phyloP scores from a whole-genome alignment of 1,140 invertebrate genomes.

The Teleopsis dalmanni region DNA sequence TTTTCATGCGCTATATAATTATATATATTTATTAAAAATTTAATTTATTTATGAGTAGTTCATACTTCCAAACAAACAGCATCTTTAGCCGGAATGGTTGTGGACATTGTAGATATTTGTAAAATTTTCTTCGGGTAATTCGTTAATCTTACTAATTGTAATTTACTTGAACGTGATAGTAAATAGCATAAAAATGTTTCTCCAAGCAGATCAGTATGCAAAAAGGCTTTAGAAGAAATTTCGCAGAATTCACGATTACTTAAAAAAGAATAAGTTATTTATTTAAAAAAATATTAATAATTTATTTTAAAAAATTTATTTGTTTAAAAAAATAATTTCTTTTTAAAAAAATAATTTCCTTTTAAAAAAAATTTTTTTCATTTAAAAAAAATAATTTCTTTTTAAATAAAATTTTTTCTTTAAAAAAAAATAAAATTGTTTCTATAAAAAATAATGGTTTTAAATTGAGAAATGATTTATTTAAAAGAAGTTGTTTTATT shows the following conservation, averaged over 20 bases:
- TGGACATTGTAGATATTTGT: slow-evolving; percentile 67
- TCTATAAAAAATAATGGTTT: no score
- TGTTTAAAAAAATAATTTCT: not conserved
- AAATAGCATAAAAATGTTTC: slow-evolving; percentile 80
- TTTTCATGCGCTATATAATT: slow-evolving; percentile 54
- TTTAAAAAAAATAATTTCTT: slow-evolving; percentile 8
- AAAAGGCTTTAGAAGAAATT: slow-evolving; percentile 68
- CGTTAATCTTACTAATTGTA: slow-evolving; percentile 69
- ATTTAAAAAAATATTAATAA: not conserved
- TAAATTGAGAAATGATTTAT: not conserved
- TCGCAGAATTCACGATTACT: slow-evolving; percentile 42
- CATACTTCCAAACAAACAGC: slow-evolving; percentile 65
- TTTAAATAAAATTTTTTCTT: slow-evolving; percentile 47
- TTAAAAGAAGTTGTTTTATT: not conserved
- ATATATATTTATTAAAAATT: slow-evolving; percentile 5
- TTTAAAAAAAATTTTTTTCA: not conserved
- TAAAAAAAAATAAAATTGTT: not conserved
- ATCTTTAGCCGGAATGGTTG: slow-evolving; percentile 71
- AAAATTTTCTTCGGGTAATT: slow-evolving; percentile 54
- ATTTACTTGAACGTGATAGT: slow-evolving; percentile 54
- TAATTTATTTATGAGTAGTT: slow-evolving; percentile 14
- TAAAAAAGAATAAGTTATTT: slow-evolving; percentile 9
- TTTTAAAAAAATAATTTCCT: not conserved
- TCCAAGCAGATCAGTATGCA: slow-evolving; percentile 73
- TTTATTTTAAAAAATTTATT: no score